Evolutionary conservation across 2,888 invertebrate species (phyloP).

Genomic region (Deladenus siricidicola): DNA sequence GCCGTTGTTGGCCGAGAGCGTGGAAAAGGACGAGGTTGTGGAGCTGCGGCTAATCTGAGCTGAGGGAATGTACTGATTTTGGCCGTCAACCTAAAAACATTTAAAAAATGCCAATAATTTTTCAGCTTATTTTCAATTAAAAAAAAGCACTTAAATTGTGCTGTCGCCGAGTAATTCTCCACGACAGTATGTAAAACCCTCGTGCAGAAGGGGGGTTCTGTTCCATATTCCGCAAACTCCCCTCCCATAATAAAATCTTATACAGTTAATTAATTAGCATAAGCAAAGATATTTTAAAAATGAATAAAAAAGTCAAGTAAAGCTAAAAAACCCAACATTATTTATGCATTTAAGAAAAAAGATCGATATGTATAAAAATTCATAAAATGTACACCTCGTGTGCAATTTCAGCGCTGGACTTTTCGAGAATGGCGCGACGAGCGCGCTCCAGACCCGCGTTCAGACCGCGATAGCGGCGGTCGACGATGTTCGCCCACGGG

Average conservation of each 20-base stretch:
- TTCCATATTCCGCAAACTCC: no score
- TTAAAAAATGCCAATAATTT: not conserved
- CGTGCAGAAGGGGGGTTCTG: no score
- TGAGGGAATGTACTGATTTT: not conserved
- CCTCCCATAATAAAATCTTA: no score
- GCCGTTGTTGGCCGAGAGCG: not conserved
- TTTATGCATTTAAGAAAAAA: not conserved
- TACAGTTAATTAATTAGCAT: no score
- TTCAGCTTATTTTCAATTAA: no score
- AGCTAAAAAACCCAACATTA: no score
- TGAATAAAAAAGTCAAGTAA: no score
- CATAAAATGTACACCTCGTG: not conserved
- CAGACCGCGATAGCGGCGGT: constrained; percentile 50
- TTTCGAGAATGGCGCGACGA: not conserved
- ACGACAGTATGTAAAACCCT: no score
- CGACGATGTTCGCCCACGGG: constrained; percentile 75
- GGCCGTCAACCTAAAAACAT: not conserved
- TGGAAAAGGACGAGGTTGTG: not conserved
- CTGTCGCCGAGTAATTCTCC: no score
- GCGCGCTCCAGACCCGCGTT: constrained; percentile 34
- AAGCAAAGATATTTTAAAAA: no score
- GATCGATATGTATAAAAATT: not conserved
- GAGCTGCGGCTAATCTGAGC: not conserved
- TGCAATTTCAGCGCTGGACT: not conserved
- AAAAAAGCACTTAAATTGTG: no score